These are phyloP conservation scores for Cryptotermes secundus DNA, from an alignment of 1,140 invertebrate genomes.

Conservation along the genomic window DNA sequence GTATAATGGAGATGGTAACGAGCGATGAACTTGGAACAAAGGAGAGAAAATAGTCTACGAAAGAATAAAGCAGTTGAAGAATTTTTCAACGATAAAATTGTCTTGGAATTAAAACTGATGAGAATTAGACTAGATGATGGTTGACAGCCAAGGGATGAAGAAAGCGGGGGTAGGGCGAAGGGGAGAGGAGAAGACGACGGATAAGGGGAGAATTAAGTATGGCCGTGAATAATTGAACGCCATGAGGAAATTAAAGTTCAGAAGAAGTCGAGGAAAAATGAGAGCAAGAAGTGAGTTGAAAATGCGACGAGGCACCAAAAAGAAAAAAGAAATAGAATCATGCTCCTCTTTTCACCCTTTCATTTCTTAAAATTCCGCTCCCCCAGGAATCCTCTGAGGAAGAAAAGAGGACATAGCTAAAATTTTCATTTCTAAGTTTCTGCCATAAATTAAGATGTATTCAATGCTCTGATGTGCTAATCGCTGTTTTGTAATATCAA, in stretches of 20 bases:
- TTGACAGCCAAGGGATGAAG: background rate
- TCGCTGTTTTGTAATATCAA: background rate
- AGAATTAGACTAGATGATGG: conserved; percentile 6
- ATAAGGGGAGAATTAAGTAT: background rate
- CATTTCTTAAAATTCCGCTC: background rate
- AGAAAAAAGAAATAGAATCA: background rate
- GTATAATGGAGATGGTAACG: background rate
- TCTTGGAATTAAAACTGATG: conserved; percentile 1
- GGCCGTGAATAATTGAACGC: conserved; percentile 17
- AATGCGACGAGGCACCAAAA: conserved; percentile 12
- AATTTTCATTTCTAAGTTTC: background rate
- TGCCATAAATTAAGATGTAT: background rate
- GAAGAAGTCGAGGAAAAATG: conserved; percentile 7
- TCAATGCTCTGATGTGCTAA: background rate
- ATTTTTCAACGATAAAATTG: conserved; percentile 15
- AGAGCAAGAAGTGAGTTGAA: conserved; percentile 14
- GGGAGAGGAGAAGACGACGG: background rate
- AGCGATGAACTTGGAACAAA: conserved; percentile 1
- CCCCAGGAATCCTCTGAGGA: background rate
- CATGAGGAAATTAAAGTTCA: conserved; percentile 16
- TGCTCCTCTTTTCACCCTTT: background rate
- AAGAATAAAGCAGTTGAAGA: background rate
- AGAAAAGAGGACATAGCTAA: background rate
- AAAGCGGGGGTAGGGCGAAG: background rate
- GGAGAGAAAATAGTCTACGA: background rate